Evolutionary conservation across 2,888 invertebrate species (phyloP).

Genomic region (Dastarcus helophoroides): DNA sequence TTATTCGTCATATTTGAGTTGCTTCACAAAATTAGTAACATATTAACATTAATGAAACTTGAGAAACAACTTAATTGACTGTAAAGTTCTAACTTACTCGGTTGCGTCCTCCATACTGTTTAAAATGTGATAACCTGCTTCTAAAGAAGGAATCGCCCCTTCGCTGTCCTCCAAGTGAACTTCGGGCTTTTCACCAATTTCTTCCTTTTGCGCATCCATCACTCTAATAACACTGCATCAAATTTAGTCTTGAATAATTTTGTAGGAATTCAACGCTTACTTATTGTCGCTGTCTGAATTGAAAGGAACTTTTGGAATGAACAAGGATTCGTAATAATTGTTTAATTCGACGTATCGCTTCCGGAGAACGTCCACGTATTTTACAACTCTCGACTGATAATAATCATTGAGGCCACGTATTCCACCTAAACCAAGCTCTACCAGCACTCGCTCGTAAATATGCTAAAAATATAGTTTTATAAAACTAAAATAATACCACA

Average conservation of each 20-base stretch:
- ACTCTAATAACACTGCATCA: not conserved
- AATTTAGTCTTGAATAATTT: slow-evolving; percentile 2
- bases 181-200: slow-evolving; percentile 26
- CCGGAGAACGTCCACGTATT: slow-evolving; percentile 28
- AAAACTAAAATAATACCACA: slow-evolving; percentile 5
- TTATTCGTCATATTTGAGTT: too few relatives aligned
- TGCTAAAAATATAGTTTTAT: slow-evolving; percentile 36
- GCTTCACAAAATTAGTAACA: too few relatives aligned
- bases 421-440: slow-evolving; percentile 50
- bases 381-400: slow-evolving; percentile 39
- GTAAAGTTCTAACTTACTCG: slow-evolving; percentile 17
- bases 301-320: slow-evolving; percentile 23
- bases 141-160: slow-evolving; percentile 24
- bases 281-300: slow-evolving; percentile 23
- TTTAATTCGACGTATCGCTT: slow-evolving; percentile 28
- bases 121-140: slow-evolving; percentile 30
- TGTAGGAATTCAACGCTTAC: too few relatives aligned
- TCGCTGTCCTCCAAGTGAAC: slow-evolving; percentile 28
- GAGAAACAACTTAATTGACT: slow-evolving; percentile 2
- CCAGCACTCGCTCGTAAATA: slow-evolving; percentile 46
- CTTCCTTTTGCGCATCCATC: slow-evolving; percentile 5
- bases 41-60: slow-evolving; percentile 1
- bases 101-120: slow-evolving; percentile 30
- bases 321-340: slow-evolving; percentile 24
- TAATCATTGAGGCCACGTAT: slow-evolving; percentile 44